Conservation (phyloP, 2,113 vertebrate genomes). For the Elephas maximus region DNA sequence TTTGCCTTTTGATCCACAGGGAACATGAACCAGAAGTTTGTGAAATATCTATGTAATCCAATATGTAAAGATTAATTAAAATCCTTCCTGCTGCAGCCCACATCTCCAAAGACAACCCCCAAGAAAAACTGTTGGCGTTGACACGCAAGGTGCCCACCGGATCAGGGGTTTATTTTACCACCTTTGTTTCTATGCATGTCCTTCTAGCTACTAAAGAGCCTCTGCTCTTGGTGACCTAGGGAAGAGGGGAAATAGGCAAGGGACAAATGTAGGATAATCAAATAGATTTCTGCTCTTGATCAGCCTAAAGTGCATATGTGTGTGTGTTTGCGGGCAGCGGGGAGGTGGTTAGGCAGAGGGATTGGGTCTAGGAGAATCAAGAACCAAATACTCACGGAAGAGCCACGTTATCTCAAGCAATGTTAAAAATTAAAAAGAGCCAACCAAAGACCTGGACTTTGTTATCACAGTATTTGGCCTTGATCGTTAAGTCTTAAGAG, state of each 20-base stretch:
- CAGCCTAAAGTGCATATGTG: neutral
- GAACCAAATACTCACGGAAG: neutral
- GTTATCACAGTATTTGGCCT: neutral
- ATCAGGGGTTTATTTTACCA: neutral
- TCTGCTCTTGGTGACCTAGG: neutral
- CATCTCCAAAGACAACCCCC: neutral
- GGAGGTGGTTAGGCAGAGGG: neutral
- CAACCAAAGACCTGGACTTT: constrained; percentile 12
- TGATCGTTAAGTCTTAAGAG: neutral
- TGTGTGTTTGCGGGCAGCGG: rapidly evolving
- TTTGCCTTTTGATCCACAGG: neutral
- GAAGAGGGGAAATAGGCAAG: neutral
- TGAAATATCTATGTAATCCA: neutral
- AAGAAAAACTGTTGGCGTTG: neutral
- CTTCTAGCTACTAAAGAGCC: neutral
- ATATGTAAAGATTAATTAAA: neutral
- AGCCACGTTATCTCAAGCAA: neutral
- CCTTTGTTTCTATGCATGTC: neutral
- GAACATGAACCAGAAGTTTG: neutral
- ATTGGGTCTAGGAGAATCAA: neutral
- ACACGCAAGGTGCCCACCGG: neutral
- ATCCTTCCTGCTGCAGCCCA: neutral
- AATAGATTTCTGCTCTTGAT: neutral
- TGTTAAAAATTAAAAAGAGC: constrained; percentile 8
- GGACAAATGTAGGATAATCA: neutral